Evolutionary conservation across 2,113 vertebrate genomes (phyloP), one percentile per base, ranked within the genome.

Genomic region (Rattus norvegicus): DNA sequence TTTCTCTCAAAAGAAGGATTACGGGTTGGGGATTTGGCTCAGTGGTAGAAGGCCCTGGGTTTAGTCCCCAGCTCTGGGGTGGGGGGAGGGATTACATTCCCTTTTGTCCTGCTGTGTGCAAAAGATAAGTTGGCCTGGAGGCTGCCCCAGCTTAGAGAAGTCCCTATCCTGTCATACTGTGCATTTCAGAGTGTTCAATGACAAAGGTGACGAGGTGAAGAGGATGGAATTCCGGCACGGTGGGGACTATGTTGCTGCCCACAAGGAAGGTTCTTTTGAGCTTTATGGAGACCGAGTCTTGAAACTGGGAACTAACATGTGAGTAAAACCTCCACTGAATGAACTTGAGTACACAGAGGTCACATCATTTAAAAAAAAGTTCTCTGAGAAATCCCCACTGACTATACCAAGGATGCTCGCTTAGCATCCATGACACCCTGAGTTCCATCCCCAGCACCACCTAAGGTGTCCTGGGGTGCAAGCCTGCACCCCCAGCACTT

Each of bases 301-400:
- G 97, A 99, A 99, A 97, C 98, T 99, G 56, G 99, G 99, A 97
- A 99, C 99, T 88, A 99, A 99, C 83, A 99, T 99, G 99, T 99
- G 98, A 99, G 99, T 98, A 22, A 52, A 54, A 90, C 92, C 83
- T 93, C 73, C 88, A 96, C 26, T 16, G 39, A 95, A 90, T 81
- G 14, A 33, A 49, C 77, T 65, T 86, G 36, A 80, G 49, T 67
- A 56, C 43, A 14, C 76, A 20, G 33, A 91, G n/a, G n/a, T 81
- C 84, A 56, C n/a, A 80, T 93, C 72, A 26, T 91, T 96, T 93
- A 36, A 69, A 93, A 77, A 30, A 61, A 61, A 84, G 95, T 85
- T 69, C 22, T 22, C 0, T 95, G 85, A 80, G 95, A 84, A 93
- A 49, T 43, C 73, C 70, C 85, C 52, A 47, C 92, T 73, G 69